A percentile compares a stretch with the other conserved stretches of the same genome.
Evolutionary conservation across 2,113 vertebrate species (phyloP).

Genomic region (Psophia crepitans): DNA sequence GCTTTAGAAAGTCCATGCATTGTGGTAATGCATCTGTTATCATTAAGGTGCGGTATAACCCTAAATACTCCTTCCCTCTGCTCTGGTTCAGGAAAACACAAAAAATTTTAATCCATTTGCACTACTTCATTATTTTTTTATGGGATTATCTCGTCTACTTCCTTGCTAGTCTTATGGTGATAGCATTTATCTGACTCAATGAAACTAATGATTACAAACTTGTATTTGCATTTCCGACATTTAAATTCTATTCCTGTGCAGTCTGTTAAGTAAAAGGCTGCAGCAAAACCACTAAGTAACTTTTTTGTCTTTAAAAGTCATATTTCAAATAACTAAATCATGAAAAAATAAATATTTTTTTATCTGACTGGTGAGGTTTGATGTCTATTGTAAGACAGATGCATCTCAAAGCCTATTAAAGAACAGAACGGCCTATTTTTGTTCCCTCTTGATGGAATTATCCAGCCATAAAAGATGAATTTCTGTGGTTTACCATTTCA

Average conservation of each 20-base stretch:
- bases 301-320: conserved; percentile 2
- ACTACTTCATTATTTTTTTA: background rate
- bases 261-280: background rate
- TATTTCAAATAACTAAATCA: conserved; percentile 53
- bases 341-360: conserved; percentile 47
- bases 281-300: conserved; percentile 24
- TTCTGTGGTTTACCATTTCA: conserved; percentile 58
- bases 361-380: conserved; percentile 31
- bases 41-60: background rate
- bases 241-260: background rate
- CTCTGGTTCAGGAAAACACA: background rate
- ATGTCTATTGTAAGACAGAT: conserved; percentile 58
- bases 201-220: background rate
- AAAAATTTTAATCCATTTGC: background rate
- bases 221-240: background rate
- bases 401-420: conserved; percentile 53
- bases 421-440: conserved; percentile 24
- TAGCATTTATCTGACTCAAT: background rate
- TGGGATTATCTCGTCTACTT: background rate
- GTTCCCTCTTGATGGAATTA: conserved; percentile 65
- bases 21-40: background rate
- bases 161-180: background rate
- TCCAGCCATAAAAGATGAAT: conserved; percentile 68
- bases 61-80: background rate
- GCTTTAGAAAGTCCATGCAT: background rate